Evolutionary conservation across 2,888 invertebrate genomes (phyloP), one percentile per base, ranked within the genome.

Genomic region (Hyalella azteca): DNA sequence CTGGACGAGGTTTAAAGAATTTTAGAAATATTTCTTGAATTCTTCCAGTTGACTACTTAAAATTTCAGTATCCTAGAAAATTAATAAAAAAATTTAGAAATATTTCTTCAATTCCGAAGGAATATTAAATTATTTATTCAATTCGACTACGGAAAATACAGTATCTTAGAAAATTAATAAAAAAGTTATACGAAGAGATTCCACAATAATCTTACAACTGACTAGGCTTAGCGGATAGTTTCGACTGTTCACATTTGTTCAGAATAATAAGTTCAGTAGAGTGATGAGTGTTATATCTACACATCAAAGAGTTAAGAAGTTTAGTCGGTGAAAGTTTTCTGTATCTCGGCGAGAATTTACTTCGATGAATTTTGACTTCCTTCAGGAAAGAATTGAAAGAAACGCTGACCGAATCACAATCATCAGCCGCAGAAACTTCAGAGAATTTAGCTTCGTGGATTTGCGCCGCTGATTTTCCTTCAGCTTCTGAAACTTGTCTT

Each of bases 401-500:
- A 36, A 78, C 81, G 7, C 75, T 54, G 3, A 83, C 81, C 3
- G 79, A 48, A 7, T 73, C 66, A 49, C 78, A 83, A 48, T 79
- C 78, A 76, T 83, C 83, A n/a, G 83, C 83, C 40, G 83, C 79
- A 45, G 83, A 83, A 13, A 83, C 78, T 36, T 83, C 83, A 5
- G 78, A 41, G 77, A 83, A 83, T 26, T 78, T 73, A 29, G 92
- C 91, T 87, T 92, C 90, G 78, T 85, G 86, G 80, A 92, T 91
- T 54, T 92, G 90, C 59, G 93, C 92, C 49, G 92, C 87, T 40
- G 91, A 90, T 85, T 92, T 91, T 26, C 93, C 94, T 87, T 93
- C 93, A 80, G 91, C 90, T 86, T 92, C 92, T 66, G 92, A 90
- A 81, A 93, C 93, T 90, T 92, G 91, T 90, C 93, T 89, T 81